Conservation (phyloP, 2,113 vertebrate genomes). For the Hylia prasina region DNA sequence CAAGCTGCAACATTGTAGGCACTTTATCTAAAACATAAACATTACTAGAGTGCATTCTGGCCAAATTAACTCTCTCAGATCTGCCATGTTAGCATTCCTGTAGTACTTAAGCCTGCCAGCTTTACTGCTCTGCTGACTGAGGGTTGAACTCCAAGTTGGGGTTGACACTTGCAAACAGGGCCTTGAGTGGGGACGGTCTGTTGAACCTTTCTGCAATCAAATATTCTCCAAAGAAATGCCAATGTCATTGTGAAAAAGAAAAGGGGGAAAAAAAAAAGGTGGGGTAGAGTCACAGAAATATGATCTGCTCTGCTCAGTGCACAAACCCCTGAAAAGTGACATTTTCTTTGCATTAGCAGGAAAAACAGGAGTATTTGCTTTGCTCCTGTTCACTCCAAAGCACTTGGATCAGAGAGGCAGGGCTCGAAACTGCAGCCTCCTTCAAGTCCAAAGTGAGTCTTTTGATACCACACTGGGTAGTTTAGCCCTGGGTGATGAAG, state of each 20-base stretch:
- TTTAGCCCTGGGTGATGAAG: not conserved
- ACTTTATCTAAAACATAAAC: constrained; percentile 86
- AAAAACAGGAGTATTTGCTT: not conserved
- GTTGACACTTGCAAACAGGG: constrained; percentile 48
- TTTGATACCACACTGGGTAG: not conserved
- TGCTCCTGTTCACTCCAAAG: not conserved
- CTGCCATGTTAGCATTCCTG: constrained; percentile 78
- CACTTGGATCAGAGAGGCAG: not conserved
- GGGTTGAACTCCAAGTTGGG: constrained; percentile 43
- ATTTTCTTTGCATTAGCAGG: not conserved
- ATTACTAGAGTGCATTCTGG: constrained; percentile 80
- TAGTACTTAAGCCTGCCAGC: constrained; percentile 68
- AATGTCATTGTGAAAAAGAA: not conserved
- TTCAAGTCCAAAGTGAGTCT: not conserved
- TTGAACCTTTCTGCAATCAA: constrained; percentile 32
- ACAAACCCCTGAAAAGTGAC: not conserved
- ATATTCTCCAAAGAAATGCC: not conserved
- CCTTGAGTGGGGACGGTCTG: not conserved
- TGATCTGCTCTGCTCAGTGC: rapidly evolving
- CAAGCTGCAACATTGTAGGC: constrained; percentile 78
- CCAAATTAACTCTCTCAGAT: constrained; percentile 83
- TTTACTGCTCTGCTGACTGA: constrained; percentile 69
- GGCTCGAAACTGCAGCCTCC: not conserved
- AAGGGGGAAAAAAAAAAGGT: rapidly evolving
- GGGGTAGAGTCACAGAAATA: not conserved